phyloP scores from a whole-genome alignment of 2,888 invertebrate genomes.

The Eurytoma adleriae region DNA sequence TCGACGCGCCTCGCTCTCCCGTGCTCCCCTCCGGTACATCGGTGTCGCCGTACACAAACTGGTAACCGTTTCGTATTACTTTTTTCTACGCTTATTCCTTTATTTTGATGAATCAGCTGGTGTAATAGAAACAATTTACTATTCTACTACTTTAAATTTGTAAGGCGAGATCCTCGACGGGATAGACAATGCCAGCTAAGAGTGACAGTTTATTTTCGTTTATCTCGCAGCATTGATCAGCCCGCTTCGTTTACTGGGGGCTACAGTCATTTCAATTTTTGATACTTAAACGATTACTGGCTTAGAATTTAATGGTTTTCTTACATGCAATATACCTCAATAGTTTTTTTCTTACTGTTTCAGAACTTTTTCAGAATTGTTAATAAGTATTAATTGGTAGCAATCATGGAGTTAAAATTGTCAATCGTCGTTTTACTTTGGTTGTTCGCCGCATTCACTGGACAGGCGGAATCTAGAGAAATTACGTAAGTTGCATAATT shows the following conservation, averaged over 20 bases:
- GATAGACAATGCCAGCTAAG: neutral
- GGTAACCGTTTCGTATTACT: neutral
- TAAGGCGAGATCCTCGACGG: neutral
- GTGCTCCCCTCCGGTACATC: too few species aligned
- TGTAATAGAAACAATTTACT: neutral
- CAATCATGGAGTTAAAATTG: constrained; percentile 57
- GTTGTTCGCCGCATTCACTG: constrained; percentile 51
- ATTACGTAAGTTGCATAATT: constrained; percentile 66
- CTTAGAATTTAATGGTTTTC: neutral
- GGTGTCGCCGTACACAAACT: neutral
- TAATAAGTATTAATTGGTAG: neutral
- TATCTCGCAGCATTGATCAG: neutral
- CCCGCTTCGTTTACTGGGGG: neutral
- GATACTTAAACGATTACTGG: neutral
- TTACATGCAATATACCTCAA: too few species aligned
- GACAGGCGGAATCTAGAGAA: constrained; percentile 62
- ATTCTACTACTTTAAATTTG: neutral
- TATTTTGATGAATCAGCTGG: neutral
- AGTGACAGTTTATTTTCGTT: neutral
- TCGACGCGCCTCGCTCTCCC: neutral
- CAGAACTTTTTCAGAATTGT: constrained; percentile 23
- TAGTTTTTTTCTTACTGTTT: neutral
- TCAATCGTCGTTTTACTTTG: constrained; percentile 56
- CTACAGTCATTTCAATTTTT: neutral
- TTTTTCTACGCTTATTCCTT: neutral